Conservation (phyloP, 2,888 invertebrate genomes). For the Troides oblongomaculatus region DNA sequence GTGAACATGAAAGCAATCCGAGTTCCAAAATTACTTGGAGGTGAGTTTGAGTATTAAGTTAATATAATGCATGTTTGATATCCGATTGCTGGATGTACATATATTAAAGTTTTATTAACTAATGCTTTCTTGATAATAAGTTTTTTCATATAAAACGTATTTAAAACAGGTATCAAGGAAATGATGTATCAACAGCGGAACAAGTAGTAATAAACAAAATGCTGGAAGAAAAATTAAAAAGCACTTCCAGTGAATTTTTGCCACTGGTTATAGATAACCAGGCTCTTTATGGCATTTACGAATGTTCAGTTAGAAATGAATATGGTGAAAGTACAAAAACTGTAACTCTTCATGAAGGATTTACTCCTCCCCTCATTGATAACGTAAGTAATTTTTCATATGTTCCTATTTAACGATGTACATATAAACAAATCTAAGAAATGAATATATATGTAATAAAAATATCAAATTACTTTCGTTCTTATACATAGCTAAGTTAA, state of each 20-base stretch:
- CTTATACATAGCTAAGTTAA: not conserved
- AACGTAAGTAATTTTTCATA: slow-evolving; percentile 47
- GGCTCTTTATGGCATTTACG: slow-evolving; percentile 55
- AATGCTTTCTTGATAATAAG: no score
- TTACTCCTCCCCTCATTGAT: slow-evolving; percentile 47
- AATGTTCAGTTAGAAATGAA: slow-evolving; percentile 54
- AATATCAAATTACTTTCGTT: no score
- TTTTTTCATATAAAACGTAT: not conserved
- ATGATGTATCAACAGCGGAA: slow-evolving; percentile 39
- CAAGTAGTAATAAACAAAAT: slow-evolving; percentile 44
- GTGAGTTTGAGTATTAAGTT: slow-evolving; percentile 40
- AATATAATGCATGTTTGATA: not conserved
- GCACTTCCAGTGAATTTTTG: slow-evolving; percentile 30
- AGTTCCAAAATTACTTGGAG: slow-evolving; percentile 56
- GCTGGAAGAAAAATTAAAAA: slow-evolving; percentile 36
- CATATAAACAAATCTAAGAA: no score
- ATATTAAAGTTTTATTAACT: no score
- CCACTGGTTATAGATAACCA: slow-evolving; percentile 43
- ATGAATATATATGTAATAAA: no score
- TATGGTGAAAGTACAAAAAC: slow-evolving; percentile 50
- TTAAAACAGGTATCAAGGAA: slow-evolving; percentile 43
- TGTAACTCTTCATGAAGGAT: slow-evolving; percentile 52
- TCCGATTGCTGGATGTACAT: not conserved
- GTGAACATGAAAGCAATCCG: slow-evolving; percentile 58
- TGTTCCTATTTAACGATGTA: no score